A percentile compares a stretch with the other conserved stretches of the same genome.
Conservation (phyloP, 1,140 invertebrate genomes). For the Batillaria attramentaria region DNA sequence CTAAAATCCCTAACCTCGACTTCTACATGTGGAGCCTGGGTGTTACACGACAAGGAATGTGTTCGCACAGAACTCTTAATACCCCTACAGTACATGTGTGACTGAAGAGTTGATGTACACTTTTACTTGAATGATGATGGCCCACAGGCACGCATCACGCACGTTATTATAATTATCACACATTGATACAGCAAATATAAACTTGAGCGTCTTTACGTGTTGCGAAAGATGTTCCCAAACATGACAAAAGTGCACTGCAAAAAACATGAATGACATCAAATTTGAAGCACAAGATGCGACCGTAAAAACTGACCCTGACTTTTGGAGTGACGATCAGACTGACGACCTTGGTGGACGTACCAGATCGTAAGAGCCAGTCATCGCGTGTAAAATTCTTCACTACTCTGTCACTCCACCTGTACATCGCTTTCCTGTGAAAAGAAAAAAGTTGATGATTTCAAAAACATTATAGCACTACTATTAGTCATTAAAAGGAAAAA, state of each 20-base stretch:
- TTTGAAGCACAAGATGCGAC: conserved; percentile 2
- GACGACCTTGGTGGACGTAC: conserved; percentile 82
- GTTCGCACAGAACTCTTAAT: no score
- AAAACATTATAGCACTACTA: conserved; percentile 12
- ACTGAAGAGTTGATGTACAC: no score
- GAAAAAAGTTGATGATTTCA: conserved; percentile 26
- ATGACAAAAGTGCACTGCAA: neutral
- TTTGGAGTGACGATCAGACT: conserved; percentile 94
- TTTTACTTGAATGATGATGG: no score
- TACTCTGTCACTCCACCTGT: conserved; percentile 94
- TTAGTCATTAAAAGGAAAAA: conserved; percentile 10
- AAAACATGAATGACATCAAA: neutral
- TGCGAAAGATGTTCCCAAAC: neutral
- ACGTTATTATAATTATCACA: neutral
- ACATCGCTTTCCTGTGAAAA: conserved; percentile 81
- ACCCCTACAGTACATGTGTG: no score
- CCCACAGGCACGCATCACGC: no score
- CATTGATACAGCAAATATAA: neutral
- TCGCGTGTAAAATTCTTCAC: conserved; percentile 84
- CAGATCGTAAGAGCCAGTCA: conserved; percentile 89
- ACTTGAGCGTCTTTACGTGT: neutral
- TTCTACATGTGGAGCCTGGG: no score
- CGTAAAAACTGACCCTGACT: conserved; percentile 78
- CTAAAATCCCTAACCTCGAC: no score
- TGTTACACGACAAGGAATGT: no score